Conservation (phyloP, 1,140 invertebrate genomes). For the Leptopilina boulardi region DNA sequence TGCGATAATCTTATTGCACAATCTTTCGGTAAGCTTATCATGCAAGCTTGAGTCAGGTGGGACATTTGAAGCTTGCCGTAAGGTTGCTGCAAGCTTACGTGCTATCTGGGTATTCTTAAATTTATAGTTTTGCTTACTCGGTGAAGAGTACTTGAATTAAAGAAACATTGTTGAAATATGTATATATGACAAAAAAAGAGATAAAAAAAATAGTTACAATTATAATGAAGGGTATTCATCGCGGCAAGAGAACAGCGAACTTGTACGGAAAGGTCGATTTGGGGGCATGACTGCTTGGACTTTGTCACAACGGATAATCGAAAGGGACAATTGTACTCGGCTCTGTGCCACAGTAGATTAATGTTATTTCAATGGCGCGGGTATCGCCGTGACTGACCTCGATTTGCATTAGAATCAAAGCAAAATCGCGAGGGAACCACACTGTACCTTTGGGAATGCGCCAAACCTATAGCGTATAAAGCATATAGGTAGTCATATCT, state of each 20-base stretch:
- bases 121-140: no score
- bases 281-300: conserved; percentile 32
- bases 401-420: conserved; percentile 68
- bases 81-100: no score
- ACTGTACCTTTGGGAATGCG: conserved; percentile 57
- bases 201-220: conserved; percentile 17
- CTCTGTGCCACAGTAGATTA: conserved; percentile 65
- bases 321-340: conserved; percentile 57
- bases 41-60: no score
- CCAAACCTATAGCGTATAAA: no score
- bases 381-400: conserved; percentile 64
- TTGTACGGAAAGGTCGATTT: conserved; percentile 12
- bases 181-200: background rate
- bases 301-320: conserved; percentile 53
- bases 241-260: background rate
- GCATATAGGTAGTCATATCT: no score
- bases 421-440: conserved; percentile 31
- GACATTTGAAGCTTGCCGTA: no score
- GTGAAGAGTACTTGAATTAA: conserved; percentile 2
- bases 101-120: no score
- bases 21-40: no score
- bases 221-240: conserved; percentile 32
- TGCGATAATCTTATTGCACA: no score
- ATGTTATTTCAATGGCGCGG: conserved; percentile 66
- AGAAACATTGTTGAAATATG: background rate